A percentile compares a stretch with the other conserved stretches of the same genome.
Conservation (phyloP, 2,888 invertebrate species). For the Nemotelus nigrinus region DNA sequence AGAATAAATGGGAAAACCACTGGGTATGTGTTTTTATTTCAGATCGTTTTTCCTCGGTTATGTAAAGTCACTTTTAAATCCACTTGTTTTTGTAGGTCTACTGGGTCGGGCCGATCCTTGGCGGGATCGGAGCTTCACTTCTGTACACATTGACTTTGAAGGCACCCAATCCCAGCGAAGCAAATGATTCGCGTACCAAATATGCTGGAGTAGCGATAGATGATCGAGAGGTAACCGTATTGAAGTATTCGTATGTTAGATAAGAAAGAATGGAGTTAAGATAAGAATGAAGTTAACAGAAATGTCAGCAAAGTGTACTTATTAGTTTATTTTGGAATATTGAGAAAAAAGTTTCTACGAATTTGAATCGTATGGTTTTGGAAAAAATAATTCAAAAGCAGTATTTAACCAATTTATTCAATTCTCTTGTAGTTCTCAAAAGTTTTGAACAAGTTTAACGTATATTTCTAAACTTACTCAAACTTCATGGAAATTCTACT, state of each 20-base stretch:
- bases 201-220: slow-evolving; percentile 28
- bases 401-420: no score
- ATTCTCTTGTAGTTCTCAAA: no score
- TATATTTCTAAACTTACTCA: no score
- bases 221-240: slow-evolving; percentile 33
- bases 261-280: neutral
- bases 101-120: slow-evolving; percentile 88
- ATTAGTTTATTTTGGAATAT: no score
- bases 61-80: neutral
- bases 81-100: slow-evolving; percentile 70
- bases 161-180: slow-evolving; percentile 58
- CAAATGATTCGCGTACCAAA: slow-evolving; percentile 18
- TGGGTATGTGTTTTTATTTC: slow-evolving; percentile 73
- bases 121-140: slow-evolving; percentile 80
- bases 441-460: no score
- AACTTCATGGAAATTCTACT: no score
- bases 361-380: no score
- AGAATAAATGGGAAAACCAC: slow-evolving; percentile 78
- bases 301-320: no score
- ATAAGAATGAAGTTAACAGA: neutral
- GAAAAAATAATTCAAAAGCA: no score
- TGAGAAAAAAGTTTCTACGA: no score
- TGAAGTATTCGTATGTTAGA: slow-evolving; percentile 1
- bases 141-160: slow-evolving; percentile 76
- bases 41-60: neutral